Base-by-base conservation (phyloP, 1,140 invertebrate species). In the Drosophila chauvacae region DNA sequence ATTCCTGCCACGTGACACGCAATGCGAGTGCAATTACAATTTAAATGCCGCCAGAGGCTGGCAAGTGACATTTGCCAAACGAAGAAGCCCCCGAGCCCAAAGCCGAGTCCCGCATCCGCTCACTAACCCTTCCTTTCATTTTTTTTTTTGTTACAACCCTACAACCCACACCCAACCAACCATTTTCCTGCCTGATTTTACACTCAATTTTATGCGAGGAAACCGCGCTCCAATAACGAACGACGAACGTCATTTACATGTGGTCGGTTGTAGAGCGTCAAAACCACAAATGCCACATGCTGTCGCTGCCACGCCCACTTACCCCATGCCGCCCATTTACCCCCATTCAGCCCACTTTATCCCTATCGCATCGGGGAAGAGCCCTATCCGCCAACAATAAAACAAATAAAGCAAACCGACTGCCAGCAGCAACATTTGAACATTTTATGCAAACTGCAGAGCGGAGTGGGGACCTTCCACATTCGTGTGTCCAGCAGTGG, bases 221-320 rank as follows among this genome's bases (percentile, higher is more conserved):
- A 66, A 88, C 84, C 85, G 77, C 77, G 85, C 84, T 72, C 74
- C 85, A 90, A 90, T 90, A 90, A 90, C 85, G 86, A 90, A 90
- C 85, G 85, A 90, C 85, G 86, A 90, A 90, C 80, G 85, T 85
- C 85, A 90, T 90, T 90, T 90, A 90, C 85, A 90, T 90, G 85
- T 81, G 85, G 86, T 80, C 76, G 85, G 80, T 88, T 88, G 86
- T 81, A 85, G 86, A 90, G 86, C 86, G 86, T 90, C 86, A 85
- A 90, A 90, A 90, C 85, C 85, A 77, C 85, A 90, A 90, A 90
- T 90, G 81, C 86, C 85, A 90, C 85, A 90, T 90, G 81, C 81
- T 90, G 85, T 73, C 69, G 64, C 65, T 28, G 14, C 44, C 42
- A 53, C 68, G 41, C 59, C 72, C 56, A 48, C 74, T 30, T 23